Percentiles rank a stretch among this genome's conserved stretches.
Evolutionary conservation across 2,113 vertebrate species (phyloP).

Genomic region (Forbesichthys papilliferus): DNA sequence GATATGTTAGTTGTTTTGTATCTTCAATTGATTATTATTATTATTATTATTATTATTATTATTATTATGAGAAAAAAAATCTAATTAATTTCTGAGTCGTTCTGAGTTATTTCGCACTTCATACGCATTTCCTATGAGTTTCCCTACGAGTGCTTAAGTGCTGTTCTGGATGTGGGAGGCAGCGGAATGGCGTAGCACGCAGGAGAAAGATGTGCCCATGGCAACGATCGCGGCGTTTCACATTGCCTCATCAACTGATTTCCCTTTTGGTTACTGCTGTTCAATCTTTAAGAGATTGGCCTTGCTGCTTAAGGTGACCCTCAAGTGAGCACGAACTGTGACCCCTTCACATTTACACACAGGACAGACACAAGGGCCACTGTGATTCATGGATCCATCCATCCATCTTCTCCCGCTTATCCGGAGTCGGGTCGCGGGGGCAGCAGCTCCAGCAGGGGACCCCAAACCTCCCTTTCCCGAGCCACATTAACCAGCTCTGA

Average conservation of each 20-base stretch:
- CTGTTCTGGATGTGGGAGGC: not conserved
- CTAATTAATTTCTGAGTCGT: too few relatives aligned
- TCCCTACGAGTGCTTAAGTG: not conserved
- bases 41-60: not conserved
- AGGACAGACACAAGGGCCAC: not conserved
- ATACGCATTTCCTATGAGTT: not conserved
- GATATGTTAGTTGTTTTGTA: too few relatives aligned
- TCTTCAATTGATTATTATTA: too few relatives aligned
- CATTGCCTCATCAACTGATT: constrained; percentile 8
- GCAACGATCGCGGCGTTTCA: constrained; percentile 10
- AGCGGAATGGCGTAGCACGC: not conserved
- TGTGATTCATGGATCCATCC: not conserved
- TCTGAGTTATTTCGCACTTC: not conserved
- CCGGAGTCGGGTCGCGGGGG: too few relatives aligned
- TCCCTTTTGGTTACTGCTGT: constrained; percentile 12
- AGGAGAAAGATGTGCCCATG: not conserved
- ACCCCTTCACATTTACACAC: not conserved
- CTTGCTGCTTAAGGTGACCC: constrained; percentile 1
- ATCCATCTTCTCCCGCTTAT: too few relatives aligned
- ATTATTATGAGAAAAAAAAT: too few relatives aligned
- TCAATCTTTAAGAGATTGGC: constrained; percentile 14
- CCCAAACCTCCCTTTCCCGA: too few relatives aligned
- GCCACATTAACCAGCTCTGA: too few relatives aligned
- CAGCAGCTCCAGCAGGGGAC: too few relatives aligned
- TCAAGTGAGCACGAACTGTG: constrained; percentile 9